phyloP scores from a whole-genome alignment of 2,888 invertebrate genomes.

The Brenthis ino region DNA sequence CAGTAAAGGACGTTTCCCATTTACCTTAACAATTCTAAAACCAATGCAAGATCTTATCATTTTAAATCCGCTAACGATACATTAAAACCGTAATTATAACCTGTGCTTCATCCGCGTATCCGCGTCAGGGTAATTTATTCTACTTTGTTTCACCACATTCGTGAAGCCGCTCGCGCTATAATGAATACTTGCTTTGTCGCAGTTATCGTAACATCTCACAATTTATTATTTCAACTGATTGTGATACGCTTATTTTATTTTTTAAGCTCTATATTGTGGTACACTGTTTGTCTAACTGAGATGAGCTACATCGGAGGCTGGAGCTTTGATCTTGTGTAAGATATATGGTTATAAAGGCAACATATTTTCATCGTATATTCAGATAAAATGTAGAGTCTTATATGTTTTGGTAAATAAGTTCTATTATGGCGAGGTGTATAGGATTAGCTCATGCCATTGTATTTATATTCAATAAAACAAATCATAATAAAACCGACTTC shows the following conservation, averaged over 20 bases:
- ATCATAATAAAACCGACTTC: neutral
- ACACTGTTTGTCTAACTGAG: no score
- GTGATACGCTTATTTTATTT: neutral
- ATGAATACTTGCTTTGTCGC: slow-evolving; percentile 26
- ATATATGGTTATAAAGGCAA: no score
- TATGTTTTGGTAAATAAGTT: no score
- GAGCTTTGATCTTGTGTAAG: no score
- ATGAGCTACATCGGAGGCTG: no score
- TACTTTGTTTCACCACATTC: slow-evolving; percentile 27
- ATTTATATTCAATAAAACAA: no score
- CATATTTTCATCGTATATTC: no score
- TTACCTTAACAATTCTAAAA: neutral
- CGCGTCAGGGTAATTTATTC: slow-evolving; percentile 31
- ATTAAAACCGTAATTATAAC: slow-evolving; percentile 21
- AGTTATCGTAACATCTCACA: neutral
- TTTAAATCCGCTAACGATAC: neutral
- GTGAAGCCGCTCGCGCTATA: slow-evolving; percentile 7
- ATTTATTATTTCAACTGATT: neutral
- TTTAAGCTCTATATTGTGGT: no score
- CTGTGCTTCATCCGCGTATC: slow-evolving; percentile 9
- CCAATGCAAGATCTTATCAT: neutral
- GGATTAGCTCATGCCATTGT: no score
- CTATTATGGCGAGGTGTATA: no score
- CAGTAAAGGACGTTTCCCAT: no score
- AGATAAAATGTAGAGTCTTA: no score